Conservation (phyloP, 2,888 invertebrate species). For the Cephus sareptanus region DNA sequence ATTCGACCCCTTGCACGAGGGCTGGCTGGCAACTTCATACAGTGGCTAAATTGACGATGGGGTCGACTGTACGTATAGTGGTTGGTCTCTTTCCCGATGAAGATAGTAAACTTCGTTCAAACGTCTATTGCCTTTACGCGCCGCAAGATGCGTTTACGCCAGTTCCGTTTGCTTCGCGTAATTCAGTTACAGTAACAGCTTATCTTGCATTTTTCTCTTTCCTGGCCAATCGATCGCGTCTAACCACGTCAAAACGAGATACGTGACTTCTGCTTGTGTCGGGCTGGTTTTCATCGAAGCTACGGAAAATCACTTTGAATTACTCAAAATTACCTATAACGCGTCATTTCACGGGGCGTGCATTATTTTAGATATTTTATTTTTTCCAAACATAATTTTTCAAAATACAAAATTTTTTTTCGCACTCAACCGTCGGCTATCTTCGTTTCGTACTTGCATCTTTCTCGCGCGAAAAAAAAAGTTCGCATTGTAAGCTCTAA, state of each 20-base stretch:
- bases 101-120: conserved; percentile 43
- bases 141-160: neutral
- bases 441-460: neutral
- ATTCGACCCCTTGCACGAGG: conserved; percentile 26
- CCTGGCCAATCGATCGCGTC: neutral
- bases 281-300: neutral
- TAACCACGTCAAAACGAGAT: conserved; percentile 1
- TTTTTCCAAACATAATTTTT: neutral
- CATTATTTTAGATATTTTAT: neutral
- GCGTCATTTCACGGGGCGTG: neutral
- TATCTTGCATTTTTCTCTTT: neutral
- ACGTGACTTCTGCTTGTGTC: conserved; percentile 1
- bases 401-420: neutral
- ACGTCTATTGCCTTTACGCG: neutral
- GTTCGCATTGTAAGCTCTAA: neutral
- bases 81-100: conserved; percentile 28
- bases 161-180: neutral
- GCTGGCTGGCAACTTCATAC: neutral
- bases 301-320: conserved; percentile 15
- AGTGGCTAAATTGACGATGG: neutral
- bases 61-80: neutral
- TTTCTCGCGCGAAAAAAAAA: neutral
- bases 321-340: neutral
- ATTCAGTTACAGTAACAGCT: neutral
- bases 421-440: no score